Percentiles rank a stretch among this genome's conserved stretches.
phyloP scores from a whole-genome alignment of 2,113 vertebrate genomes.

The Crotalus helleri region DNA sequence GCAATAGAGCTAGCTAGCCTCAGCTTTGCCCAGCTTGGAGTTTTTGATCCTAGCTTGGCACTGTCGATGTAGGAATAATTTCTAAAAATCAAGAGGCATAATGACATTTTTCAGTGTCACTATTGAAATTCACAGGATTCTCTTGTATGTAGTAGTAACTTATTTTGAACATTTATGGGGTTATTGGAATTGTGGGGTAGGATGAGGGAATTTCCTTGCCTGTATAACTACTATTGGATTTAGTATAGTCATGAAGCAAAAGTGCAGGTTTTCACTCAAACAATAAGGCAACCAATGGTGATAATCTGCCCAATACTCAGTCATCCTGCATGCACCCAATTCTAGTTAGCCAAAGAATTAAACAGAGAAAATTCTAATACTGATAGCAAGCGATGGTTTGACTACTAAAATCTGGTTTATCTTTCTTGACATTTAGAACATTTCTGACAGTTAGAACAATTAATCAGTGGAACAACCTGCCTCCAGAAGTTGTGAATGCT shows the following conservation, averaged over 20 bases:
- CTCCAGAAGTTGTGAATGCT: too few relatives aligned
- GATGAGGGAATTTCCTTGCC: constrained; percentile 50
- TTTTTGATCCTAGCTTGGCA: neutral
- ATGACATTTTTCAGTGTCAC: neutral
- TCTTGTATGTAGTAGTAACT: constrained; percentile 2
- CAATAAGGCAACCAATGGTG: constrained; percentile 17
- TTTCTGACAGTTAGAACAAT: too few relatives aligned
- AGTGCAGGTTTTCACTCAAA: constrained; percentile 37
- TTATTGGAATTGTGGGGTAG: constrained; percentile 4
- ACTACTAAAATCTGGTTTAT: neutral
- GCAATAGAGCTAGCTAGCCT: neutral
- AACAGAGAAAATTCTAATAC: neutral
- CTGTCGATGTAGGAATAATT: neutral
- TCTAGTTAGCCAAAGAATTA: constrained; percentile 5
- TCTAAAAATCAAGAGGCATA: neutral
- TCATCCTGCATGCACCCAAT: constrained; percentile 18
- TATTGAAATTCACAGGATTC: neutral
- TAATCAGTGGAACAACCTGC: too few relatives aligned
- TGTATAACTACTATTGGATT: constrained; percentile 41
- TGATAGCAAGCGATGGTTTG: neutral
- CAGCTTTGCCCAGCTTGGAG: neutral
- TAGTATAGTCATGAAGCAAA: constrained; percentile 19
- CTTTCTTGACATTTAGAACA: neutral
- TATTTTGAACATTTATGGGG: constrained; percentile 27
- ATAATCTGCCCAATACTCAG: constrained; percentile 9